Percentiles rank a stretch among this genome's conserved stretches.
Conservation (phyloP, 2,797 vertebrate species). For the Sylvilagus floridanus region DNA sequence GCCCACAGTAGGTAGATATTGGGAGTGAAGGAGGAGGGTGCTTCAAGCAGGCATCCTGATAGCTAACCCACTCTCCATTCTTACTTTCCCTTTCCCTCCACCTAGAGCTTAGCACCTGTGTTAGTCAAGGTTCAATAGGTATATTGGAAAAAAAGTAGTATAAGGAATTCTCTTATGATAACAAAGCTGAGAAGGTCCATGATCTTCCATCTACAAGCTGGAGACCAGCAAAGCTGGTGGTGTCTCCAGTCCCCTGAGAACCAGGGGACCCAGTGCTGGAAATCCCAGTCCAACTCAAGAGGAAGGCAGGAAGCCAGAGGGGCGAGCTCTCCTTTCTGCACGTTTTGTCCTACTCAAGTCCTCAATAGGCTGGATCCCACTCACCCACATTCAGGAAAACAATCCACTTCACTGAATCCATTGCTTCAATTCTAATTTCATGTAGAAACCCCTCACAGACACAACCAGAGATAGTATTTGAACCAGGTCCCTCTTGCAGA, state of each 20-base stretch:
- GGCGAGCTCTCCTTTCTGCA: background rate
- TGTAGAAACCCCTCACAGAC: background rate
- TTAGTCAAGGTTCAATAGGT: background rate
- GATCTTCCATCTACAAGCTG: background rate
- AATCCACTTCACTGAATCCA: background rate
- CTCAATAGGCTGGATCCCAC: background rate
- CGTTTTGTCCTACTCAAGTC: background rate
- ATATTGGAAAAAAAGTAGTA: background rate
- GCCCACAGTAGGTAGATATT: background rate
- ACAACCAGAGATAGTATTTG: background rate
- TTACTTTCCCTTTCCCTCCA: background rate
- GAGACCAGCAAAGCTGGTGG: background rate
- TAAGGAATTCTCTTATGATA: background rate
- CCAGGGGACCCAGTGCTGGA: background rate
- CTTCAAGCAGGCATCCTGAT: background rate
- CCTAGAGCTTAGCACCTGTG: background rate
- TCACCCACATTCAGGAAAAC: too few species aligned
- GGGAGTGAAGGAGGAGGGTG: background rate
- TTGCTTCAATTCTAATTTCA: background rate
- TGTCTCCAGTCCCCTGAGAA: background rate
- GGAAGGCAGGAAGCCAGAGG: background rate
- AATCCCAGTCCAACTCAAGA: background rate
- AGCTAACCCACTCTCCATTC: background rate
- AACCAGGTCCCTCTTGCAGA: background rate
- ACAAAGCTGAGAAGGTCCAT: too few species aligned